Base-by-base conservation (phyloP, 2,888 invertebrate species). In the Sphaerophoria taeniata region DNA sequence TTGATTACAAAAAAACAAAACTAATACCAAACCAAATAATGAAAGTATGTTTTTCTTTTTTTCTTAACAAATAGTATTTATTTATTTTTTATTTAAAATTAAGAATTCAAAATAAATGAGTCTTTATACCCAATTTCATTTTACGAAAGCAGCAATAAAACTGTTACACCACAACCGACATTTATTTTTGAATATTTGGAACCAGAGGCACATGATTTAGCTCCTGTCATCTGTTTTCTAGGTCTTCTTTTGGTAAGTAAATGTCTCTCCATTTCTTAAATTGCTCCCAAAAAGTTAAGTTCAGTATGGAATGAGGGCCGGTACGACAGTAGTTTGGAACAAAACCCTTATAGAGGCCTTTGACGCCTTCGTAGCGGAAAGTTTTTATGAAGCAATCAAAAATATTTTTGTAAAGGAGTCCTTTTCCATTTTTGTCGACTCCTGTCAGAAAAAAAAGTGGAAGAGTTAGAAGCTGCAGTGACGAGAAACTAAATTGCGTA, bases 341-440 rank as follows among this genome's bases (percentile, higher is more conserved):
- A 3, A 96, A 93, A 4, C 96, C 97, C 92, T 97, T 97, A 90
- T 96, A 97, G 43, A 96, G 93, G 0, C 96, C 96, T 88, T 94
- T 93, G 1, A 96, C 70, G 0, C 98, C 97, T 93, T 98, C 98
- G 2, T 94, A 94, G 89, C 92, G 93, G 88, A 95, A 95, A 80
- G 96, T 96, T 92, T 97, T 97, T 1, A 92, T 88, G 39, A 96
- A 93, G 89, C 97, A 97, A 91, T 98, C 97, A 0, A 94, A 85
- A 12, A 97, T 93, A 60, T 95, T 95, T 4, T 92, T 94, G 92
- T 98, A 98, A 0, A 95, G 90, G 0, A 94, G 89, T 24, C 95
- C 95, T 89, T 91, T 92, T 0, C 95, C 95, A 63, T 92, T 91
- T n/a, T 92, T 89, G 88, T 95, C 94, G 0, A 95, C 93, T 14